Conservation (phyloP, 1,140 invertebrate species). For the Eupristina koningsbergeri region DNA sequence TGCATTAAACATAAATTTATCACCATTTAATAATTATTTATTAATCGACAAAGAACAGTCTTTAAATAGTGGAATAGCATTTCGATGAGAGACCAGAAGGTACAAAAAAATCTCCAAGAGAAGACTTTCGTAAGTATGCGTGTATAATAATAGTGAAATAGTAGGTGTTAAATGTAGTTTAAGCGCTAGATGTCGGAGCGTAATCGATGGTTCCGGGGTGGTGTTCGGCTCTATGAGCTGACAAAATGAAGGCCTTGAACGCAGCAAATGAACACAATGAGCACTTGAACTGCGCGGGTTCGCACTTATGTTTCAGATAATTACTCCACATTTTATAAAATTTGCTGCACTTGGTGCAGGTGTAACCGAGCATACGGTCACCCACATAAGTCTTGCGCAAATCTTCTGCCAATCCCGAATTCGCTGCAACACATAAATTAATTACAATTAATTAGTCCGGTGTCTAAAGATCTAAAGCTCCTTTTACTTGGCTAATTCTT, state of each 20-base stretch:
- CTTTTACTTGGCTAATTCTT: too few species aligned
- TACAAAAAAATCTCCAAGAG: too few species aligned
- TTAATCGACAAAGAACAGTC: too few species aligned
- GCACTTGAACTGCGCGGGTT: constrained; percentile 71
- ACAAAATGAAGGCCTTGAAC: constrained; percentile 72
- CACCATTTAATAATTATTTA: too few species aligned
- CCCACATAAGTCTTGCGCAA: constrained; percentile 73
- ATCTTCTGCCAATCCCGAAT: too few species aligned
- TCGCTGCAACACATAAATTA: constrained; percentile 64
- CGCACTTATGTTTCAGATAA: constrained; percentile 72
- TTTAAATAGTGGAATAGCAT: too few species aligned
- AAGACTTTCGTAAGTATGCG: too few species aligned
- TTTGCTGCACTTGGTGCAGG: constrained; percentile 72
- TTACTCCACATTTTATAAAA: constrained; percentile 75
- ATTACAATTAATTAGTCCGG: not conserved
- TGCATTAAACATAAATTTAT: too few species aligned
- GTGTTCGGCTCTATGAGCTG: constrained; percentile 71
- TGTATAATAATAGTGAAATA: too few species aligned
- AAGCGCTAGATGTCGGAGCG: not conserved
- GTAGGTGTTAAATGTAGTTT: too few species aligned
- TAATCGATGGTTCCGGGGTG: too few species aligned
- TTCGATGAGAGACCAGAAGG: too few species aligned
- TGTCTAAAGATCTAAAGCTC: not conserved
- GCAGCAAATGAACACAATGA: constrained; percentile 70
- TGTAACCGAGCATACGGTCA: constrained; percentile 71